Evolutionary conservation across 2,888 invertebrate genomes (phyloP), one percentile per base, ranked within the genome.

Genomic region (Drosophila recens): DNA sequence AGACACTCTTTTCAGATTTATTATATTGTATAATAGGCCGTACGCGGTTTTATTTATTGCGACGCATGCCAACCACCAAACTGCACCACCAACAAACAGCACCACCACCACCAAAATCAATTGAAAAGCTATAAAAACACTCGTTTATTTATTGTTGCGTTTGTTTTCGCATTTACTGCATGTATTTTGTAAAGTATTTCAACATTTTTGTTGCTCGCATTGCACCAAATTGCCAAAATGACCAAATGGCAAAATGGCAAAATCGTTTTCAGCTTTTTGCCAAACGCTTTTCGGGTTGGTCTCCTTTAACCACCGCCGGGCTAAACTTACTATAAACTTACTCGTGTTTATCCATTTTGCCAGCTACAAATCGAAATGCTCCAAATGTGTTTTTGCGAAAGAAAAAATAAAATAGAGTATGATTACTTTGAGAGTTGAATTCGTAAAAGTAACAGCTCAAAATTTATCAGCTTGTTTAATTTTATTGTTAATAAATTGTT

Each of bases 61-160:
- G 66, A 78, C 82, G 85, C 89, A 84, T 61, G 75, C 67, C 85
- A 67, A 46, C 61, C 75, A 42, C 17, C 42, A 40, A 54, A 34
- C 63, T 23, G 13, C 38, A 51, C n/a, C 49, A 33, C 42, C 46
- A 23, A 40, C 17, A 40, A 49, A 42, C 72, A 40, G 34, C 64
- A 40, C 23, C 53, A 45, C 20, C 40, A 10, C 36, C 38, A 45
- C 42, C 33, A 23, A 90, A 85, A 90, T 86, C 90, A 86, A 86
- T 86, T 87, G 90, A 82, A 89, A 79, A 81, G 65, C 88, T 90
- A 89, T 90, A 90, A 89, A 90, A 90, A 89, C 79, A 79, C 78
- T 87, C 82, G 85, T 85, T 82, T 75, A 79, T 85, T 77, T 88
- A 80, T 81, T 79, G 72, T 72, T 72, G 69, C 74, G 67, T 68